Evolutionary conservation across 2,113 vertebrate genomes (phyloP).

Genomic region (Seriola quinqueradiata): DNA sequence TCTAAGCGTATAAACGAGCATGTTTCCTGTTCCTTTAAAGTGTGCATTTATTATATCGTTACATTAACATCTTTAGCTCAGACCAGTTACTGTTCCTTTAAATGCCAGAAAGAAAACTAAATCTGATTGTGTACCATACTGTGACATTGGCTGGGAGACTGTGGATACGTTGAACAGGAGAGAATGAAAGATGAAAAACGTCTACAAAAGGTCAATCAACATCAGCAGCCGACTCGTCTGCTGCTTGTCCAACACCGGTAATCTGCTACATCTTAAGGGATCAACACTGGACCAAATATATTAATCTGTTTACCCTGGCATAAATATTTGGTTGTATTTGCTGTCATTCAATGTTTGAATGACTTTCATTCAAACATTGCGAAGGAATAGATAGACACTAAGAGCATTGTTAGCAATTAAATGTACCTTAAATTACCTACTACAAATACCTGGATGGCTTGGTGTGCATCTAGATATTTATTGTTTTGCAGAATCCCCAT

Average conservation of each 20-base stretch:
- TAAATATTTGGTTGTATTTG: conserved; percentile 1
- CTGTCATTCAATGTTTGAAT: background rate
- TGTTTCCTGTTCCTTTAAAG: background rate
- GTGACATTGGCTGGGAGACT: too few relatives aligned
- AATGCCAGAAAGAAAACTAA: too few relatives aligned
- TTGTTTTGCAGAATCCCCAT: background rate
- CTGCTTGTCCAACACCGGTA: background rate
- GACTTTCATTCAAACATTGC: background rate
- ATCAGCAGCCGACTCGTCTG: background rate
- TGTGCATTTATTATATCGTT: background rate
- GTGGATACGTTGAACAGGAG: too few relatives aligned
- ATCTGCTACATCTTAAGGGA: background rate
- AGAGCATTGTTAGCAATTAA: conserved; percentile 4
- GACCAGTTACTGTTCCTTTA: background rate
- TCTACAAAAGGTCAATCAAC: background rate
- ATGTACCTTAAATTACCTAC: background rate
- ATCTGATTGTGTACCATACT: too few relatives aligned
- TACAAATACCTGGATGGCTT: background rate
- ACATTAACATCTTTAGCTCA: background rate
- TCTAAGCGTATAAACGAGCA: background rate
- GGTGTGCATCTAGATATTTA: background rate
- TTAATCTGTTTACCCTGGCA: background rate
- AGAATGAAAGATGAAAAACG: background rate
- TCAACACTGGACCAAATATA: conserved; percentile 37
- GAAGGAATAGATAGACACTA: background rate